A percentile compares a stretch with the other conserved stretches of the same genome.
Conservation (phyloP, 30 jellyfish, hydroid and myxozoan genomes). For the Hydra vulgaris region DNA sequence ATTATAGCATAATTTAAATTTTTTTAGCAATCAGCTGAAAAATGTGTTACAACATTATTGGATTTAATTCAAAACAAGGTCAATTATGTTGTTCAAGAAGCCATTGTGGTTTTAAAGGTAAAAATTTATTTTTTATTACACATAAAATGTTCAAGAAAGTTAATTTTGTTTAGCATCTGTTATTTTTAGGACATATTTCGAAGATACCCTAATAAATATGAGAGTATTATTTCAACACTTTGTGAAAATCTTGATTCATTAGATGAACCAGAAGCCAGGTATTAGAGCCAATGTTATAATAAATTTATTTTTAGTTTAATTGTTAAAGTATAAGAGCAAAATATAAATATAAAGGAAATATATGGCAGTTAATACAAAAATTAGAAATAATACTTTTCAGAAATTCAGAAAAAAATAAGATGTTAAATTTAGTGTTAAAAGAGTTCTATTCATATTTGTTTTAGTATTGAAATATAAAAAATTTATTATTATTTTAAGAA, state of each 20-base stretch:
- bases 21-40: constrained; percentile 91
- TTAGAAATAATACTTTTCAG: too few species aligned
- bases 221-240: constrained; percentile 84
- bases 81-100: constrained; percentile 96
- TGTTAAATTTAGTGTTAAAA: neutral
- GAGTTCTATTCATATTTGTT: neutral
- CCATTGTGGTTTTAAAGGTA: constrained; percentile 92
- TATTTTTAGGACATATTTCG: constrained; percentile 75
- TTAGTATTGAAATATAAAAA: too few species aligned
- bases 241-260: constrained; percentile 90
- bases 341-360: too few species aligned
- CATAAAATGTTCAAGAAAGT: too few species aligned
- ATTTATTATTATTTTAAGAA: too few species aligned
- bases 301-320: neutral
- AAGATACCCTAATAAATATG: constrained; percentile 93
- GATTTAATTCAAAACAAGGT: constrained; percentile 94
- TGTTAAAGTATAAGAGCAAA: too few species aligned
- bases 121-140: neutral
- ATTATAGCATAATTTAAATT: neutral
- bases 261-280: constrained; percentile 99
- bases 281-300: neutral
- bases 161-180: neutral
- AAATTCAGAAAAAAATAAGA: too few species aligned
- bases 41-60: constrained; percentile 85
- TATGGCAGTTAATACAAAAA: too few species aligned